Conservation (phyloP, 2,797 vertebrate species). For the Amazona ochrocephala region DNA sequence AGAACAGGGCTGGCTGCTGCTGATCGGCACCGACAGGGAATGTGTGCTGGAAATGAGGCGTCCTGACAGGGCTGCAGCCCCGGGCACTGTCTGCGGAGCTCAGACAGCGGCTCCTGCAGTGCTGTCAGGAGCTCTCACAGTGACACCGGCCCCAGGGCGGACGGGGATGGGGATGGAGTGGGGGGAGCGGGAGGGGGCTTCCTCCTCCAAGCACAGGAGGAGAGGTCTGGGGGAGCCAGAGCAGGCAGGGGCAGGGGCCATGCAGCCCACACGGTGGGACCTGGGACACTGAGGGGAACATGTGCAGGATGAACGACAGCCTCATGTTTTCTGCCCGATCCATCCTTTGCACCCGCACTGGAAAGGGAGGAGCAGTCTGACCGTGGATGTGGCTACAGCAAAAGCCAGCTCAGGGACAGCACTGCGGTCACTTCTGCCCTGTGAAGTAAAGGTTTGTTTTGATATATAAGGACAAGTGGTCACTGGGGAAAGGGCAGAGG, state of each 20-base stretch:
- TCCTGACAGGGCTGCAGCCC: neutral
- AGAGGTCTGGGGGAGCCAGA: neutral
- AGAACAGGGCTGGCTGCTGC: neutral
- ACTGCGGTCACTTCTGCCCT: neutral
- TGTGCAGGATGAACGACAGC: neutral
- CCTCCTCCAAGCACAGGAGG: neutral
- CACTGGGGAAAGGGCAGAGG: neutral
- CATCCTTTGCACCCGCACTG: neutral
- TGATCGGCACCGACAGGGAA: neutral
- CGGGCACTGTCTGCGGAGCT: neutral
- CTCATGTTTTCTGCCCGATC: neutral
- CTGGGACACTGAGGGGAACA: neutral
- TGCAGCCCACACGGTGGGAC: neutral
- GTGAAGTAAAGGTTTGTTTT: neutral
- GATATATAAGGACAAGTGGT: neutral
- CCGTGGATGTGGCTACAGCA: neutral
- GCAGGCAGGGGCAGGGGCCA: neutral
- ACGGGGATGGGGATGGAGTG: fast-evolving
- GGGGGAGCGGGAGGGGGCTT: neutral
- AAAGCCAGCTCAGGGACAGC: neutral
- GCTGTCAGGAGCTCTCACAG: constrained; percentile 36
- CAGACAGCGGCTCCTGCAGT: neutral
- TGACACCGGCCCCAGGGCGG: neutral
- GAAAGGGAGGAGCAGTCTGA: neutral
- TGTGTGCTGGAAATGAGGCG: neutral